Base-by-base conservation (phyloP, 2,888 invertebrate species). In the Caenorhabditis doughertyi region DNA sequence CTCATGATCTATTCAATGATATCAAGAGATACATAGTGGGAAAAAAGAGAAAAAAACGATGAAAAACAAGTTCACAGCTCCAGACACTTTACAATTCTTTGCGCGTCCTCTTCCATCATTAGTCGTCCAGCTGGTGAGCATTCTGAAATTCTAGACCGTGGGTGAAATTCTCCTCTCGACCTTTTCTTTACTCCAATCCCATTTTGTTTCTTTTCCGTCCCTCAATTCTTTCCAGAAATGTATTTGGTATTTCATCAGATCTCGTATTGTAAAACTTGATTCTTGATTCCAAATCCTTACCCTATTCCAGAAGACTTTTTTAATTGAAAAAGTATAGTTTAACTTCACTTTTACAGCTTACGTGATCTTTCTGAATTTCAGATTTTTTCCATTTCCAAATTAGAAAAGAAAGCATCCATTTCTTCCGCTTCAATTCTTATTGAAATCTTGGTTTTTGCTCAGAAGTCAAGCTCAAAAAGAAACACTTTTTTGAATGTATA, bases 131-230 rank as follows among this genome's bases (percentile, higher is more conserved):
- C 29, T 29, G 35, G 32, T 16, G 27, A 47, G 32, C 44, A 47
- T 39, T 60, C 49, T 67, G 76, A 68, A 77, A 77, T 77, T 77
- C 68, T 67, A 77, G 53, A 68, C 77, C 68, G 77, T 77, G 68
- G 68, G 77, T 67, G 77, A 77, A 77, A 62, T 25, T 44, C 49
- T 13, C 25, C 23, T 44, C 53, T 62, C 68, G 68, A 68, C 68
- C 68, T 68, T 77, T 55, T 42, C 29, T 53, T 47, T 53, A 49
- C 53, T 16, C 32, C 16, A 2, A 49, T 9, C 25, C 49, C 39
- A 51, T 53, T 74, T 65, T 55, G 18, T 67, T 49, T 32, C 49
- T 58, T 49, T 27, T 29, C 23, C 53, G n/a, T 18, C 1, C 49
- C 16, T 32, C 11, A 47, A 23, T 64, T 44, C 16, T n/a, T 35